Base-by-base conservation (phyloP, 2,888 invertebrate genomes). In the Pachymerium ferrugineum region DNA sequence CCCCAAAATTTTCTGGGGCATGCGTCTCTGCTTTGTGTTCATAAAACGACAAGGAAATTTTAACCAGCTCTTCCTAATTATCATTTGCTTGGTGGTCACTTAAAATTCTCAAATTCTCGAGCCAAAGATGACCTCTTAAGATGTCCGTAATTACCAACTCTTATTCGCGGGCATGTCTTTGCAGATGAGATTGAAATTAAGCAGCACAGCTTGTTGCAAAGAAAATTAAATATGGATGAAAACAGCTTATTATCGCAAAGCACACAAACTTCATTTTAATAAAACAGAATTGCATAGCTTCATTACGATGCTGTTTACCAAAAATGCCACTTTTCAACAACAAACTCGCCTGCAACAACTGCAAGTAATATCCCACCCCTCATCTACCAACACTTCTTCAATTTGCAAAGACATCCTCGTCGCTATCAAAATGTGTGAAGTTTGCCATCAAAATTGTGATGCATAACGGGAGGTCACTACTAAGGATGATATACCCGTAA, bases 71-170 rank as follows among this genome's bases (percentile, higher is more conserved):
- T n/a, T 22, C 28, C 62, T 62, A 62, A 62, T 62, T 62, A 62
- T 62, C 62, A 62, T 62, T 62, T 62, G 62, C 62, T 28, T 62
- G 14, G 22, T 62, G 62, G 62, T 62, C 62, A 62, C 62, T 62
- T 62, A 62, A 62, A 62, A 62, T 62, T 62, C 62, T 62, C 62
- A 62, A 62, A 62, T 62, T 62, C 62, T 62, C 62, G n/a, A 62
- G 62, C 62, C 62, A 62, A 62, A 62, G 62, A 62, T 62, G 62
- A 62, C 62, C 62, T 62, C 28, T 62, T 62, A 62, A 62, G 62
- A 62, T 62, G 25, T 62, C 28, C 62, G 25, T 62, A 62, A 62
- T 62, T 62, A 62, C 62, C 62, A 62, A 62, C 62, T 28, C 25
- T 62, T 62, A 62, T 62, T 62, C 62, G 62, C 62, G 62, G 62